A percentile compares a stretch with the other conserved stretches of the same genome.
These are phyloP conservation scores for Tyrannus savana DNA, from an alignment of 2,113 vertebrate genomes.

Conservation along the genomic window DNA sequence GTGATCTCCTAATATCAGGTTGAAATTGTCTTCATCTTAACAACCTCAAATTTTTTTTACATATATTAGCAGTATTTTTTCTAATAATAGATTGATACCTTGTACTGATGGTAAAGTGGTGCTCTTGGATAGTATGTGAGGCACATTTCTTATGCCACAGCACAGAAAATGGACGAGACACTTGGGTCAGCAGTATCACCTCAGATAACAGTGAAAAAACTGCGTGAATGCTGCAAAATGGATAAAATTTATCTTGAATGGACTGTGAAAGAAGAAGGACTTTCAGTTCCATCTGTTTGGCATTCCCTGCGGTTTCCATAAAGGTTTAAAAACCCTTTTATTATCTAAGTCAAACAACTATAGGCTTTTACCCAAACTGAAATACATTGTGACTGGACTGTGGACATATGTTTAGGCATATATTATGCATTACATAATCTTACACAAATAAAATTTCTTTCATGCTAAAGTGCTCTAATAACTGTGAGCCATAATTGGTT, in stretches of 20 bases:
- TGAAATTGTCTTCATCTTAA: not conserved
- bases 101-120: not conserved
- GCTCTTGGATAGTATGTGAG: not conserved
- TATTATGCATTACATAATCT: not conserved
- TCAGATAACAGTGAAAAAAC: not conserved
- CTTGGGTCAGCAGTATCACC: not conserved
- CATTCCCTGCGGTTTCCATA: not conserved
- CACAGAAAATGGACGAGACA: not conserved
- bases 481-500: not conserved
- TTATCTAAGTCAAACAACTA: constrained; percentile 3
- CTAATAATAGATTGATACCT: not conserved
- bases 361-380: constrained; percentile 2
- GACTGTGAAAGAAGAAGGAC: not conserved
- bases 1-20: not conserved
- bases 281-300: not conserved
- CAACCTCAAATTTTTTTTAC: not conserved
- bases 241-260: not conserved
- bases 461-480: not conserved
- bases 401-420: not conserved
- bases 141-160: not conserved
- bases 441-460: not conserved
- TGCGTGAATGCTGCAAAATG: not conserved
- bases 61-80: not conserved
- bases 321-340: not conserved
- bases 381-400: not conserved